These are phyloP conservation scores for Macroglossus sobrinus DNA, from an alignment of 2,113 vertebrate genomes.

Conservation along the genomic window DNA sequence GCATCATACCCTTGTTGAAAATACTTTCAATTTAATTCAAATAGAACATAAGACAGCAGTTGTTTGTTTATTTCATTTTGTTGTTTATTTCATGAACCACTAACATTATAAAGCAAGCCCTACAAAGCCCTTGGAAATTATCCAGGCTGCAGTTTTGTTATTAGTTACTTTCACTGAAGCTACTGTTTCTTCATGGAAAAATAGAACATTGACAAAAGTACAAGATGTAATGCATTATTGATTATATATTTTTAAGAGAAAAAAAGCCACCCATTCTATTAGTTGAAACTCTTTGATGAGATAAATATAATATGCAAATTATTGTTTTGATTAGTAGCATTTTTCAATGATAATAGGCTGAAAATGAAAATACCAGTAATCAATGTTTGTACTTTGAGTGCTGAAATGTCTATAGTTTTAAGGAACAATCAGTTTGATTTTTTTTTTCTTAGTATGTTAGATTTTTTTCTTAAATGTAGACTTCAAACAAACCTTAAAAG, in stretches of 20 bases:
- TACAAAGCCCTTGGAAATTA: constrained; percentile 77
- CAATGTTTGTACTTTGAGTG: constrained; percentile 61
- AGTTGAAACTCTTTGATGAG: background rate
- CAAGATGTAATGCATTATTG: constrained; percentile 16
- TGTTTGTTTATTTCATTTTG: constrained; percentile 80
- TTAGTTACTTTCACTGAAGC: constrained; percentile 76
- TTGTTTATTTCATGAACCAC: constrained; percentile 80
- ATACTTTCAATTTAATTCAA: constrained; percentile 74
- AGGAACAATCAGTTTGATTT: background rate
- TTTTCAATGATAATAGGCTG: constrained; percentile 3
- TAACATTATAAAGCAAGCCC: constrained; percentile 78
- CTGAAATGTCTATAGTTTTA: background rate
- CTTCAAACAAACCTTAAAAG: constrained; percentile 64
- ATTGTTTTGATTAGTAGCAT: background rate
- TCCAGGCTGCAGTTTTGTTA: constrained; percentile 76
- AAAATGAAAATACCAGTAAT: constrained; percentile 54
- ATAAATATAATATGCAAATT: background rate
- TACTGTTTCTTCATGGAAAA: constrained; percentile 69
- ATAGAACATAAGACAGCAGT: constrained; percentile 68
- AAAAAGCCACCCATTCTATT: background rate
- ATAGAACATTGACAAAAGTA: constrained; percentile 62
- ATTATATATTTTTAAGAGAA: constrained; percentile 42
- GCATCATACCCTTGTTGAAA: constrained; percentile 45
- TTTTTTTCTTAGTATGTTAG: constrained; percentile 15
- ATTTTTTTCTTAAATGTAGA: constrained; percentile 44